Conservation (phyloP, 2,888 invertebrate genomes). For the Cryptus viduatorius region DNA sequence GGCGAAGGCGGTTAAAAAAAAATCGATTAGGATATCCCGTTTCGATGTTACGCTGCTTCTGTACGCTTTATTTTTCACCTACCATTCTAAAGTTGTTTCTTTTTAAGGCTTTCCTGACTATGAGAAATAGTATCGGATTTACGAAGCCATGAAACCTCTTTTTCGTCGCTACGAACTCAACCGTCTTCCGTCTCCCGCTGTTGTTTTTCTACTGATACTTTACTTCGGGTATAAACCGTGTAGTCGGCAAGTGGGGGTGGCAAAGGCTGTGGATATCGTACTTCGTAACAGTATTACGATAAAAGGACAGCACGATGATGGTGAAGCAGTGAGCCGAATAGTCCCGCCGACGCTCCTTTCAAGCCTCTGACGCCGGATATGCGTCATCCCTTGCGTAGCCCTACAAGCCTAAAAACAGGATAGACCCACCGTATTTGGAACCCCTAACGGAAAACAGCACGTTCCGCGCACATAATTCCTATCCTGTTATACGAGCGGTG, state of each 20-base stretch:
- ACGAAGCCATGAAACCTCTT: slow-evolving; percentile 55
- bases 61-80: not conserved
- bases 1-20: slow-evolving; percentile 4
- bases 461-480: slow-evolving; percentile 6
- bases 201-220: slow-evolving; percentile 5
- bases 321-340: slow-evolving; percentile 40
- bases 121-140: slow-evolving; percentile 54
- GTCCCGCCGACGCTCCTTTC: slow-evolving; percentile 11
- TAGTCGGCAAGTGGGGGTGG: not conserved
- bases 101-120: slow-evolving; percentile 2
- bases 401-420: slow-evolving; percentile 34
- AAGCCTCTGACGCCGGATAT: slow-evolving; percentile 60
- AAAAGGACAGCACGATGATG: slow-evolving; percentile 31
- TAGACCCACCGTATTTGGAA: slow-evolving; percentile 12
- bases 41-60: not conserved
- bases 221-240: not conserved
- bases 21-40: not conserved
- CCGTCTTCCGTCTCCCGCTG: not conserved
- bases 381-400: slow-evolving; percentile 65
- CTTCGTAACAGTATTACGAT: slow-evolving; percentile 22
- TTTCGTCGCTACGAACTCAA: slow-evolving; percentile 4
- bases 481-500: slow-evolving; percentile 49
- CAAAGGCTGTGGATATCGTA: not conserved
- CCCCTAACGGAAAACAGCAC: slow-evolving; percentile 28
- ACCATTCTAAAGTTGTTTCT: slow-evolving; percentile 3